These are phyloP conservation scores for Sycophila sp. DNA, from an alignment of 1,140 invertebrate species.

Conservation along the genomic window DNA sequence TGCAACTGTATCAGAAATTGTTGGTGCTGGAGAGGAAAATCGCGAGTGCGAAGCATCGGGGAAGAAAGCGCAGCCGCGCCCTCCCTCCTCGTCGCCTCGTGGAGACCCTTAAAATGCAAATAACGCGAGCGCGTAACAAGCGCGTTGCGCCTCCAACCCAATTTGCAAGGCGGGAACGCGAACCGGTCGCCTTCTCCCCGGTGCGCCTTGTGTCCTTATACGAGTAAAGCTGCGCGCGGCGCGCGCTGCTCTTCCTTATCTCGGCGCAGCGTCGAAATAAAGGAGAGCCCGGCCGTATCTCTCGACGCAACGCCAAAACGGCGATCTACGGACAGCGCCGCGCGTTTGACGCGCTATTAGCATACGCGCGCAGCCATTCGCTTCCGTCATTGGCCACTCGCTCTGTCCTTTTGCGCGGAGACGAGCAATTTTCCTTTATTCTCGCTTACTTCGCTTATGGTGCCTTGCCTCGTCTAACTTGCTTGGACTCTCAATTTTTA, in stretches of 20 bases:
- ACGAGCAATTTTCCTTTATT: too few species aligned
- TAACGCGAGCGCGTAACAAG: constrained; percentile 28
- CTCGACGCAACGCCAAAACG: too few species aligned
- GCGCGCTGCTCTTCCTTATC: background rate
- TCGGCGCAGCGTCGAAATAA: background rate
- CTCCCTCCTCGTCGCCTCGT: background rate
- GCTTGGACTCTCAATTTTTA: too few species aligned
- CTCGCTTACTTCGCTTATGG: too few species aligned
- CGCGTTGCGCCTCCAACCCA: constrained; percentile 23
- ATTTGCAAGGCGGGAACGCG: constrained; percentile 31
- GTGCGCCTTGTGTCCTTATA: constrained; percentile 7
- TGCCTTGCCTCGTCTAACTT: too few species aligned
- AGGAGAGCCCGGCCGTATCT: too few species aligned
- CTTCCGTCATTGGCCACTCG: background rate
- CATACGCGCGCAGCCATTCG: constrained; percentile 28
- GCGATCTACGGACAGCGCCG: background rate
- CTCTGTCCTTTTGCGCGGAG: too few species aligned
- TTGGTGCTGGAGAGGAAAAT: too few species aligned
- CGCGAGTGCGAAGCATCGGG: too few species aligned
- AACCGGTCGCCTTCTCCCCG: constrained; percentile 18
- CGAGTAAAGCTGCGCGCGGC: background rate
- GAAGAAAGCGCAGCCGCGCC: background rate
- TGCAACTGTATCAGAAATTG: too few species aligned
- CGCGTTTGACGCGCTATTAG: constrained; percentile 17
- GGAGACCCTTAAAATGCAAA: constrained; percentile 40